Evolutionary conservation across 2,797 vertebrate species (phyloP), one percentile per base, ranked within the genome.

Genomic region (Mormyrus proboscirostris): DNA sequence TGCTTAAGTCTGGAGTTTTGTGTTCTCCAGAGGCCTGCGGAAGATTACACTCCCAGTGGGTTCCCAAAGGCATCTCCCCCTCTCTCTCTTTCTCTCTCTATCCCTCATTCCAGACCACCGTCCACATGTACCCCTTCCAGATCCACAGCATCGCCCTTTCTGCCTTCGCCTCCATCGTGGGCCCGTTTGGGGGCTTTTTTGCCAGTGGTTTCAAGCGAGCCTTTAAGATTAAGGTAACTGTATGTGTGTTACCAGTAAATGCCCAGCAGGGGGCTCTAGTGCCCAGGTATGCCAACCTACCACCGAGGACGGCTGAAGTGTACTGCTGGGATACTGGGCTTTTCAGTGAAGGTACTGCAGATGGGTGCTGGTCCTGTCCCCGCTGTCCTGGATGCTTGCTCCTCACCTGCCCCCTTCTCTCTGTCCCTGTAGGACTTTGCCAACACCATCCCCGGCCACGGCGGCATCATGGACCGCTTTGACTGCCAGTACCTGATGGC

Each of bases 401-500:
- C 25, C 62, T 69, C 62, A 55, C 49, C 49, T 38, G 9, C 47
- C 3, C 41, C 29, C 10, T 69, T 12, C 44, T 65, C 33, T 79
- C 16, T 62, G 8, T 89, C 59, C 16, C 73, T 88, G 38, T 93
- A 99, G 99, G 99, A 99, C 92, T 99, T 99, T 94, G 99, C 99
- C 92, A 97, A 98, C 95, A 99, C 99, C 12, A 99, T 99, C 91
- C 99, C 99, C 0, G 99, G 99, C 2, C 99, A 99, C 0, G 99
- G 99, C 4, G 99, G 99, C 12, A 99, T 99, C 90, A 99, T 99
- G 99, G 99, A 99, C 91, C 95, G 98, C 65, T 99, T 99, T 1
- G 99, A 99, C 96, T 99, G 99, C 91, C 99, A 99, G 93, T 99
- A 99, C 93, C 96, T 99, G 92, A 99, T 99, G 99, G 99, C 98